Conservation (phyloP, 2,113 vertebrate genomes). For the Antechinus flavipes region DNA sequence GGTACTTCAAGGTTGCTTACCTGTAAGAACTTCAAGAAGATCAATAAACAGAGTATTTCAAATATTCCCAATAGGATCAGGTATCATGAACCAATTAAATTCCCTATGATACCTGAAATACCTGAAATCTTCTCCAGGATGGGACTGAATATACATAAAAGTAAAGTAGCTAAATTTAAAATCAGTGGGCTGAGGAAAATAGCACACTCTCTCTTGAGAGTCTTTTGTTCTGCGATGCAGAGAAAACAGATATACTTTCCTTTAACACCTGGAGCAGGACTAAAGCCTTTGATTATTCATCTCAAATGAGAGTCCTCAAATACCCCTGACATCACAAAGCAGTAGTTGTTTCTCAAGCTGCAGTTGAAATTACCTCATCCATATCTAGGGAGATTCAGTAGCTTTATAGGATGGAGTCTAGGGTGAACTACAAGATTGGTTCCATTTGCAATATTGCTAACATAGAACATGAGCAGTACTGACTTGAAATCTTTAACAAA, state of each 20-base stretch:
- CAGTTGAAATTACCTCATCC: not conserved
- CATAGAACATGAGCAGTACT: not conserved
- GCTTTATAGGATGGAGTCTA: not conserved
- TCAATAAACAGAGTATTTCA: not conserved
- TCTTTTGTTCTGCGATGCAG: not conserved
- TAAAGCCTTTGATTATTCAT: not conserved
- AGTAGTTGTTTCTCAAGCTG: not conserved
- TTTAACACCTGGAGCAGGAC: not conserved
- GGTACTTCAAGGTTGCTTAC: not conserved
- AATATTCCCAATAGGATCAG: not conserved
- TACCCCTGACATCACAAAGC: not conserved
- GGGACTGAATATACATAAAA: not conserved
- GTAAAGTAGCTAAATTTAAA: not conserved
- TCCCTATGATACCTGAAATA: not conserved
- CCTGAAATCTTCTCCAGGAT: not conserved
- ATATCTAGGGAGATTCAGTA: not conserved
- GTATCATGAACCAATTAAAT: not conserved
- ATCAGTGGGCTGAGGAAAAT: not conserved
- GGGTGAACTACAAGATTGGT: not conserved
- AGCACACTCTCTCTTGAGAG: not conserved
- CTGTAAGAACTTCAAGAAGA: not conserved
- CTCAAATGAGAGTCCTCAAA: not conserved
- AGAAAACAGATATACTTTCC: not conserved
- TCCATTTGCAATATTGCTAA: not conserved
- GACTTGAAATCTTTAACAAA: not conserved